Base-by-base conservation (phyloP, 2,888 invertebrate species). In the Pteria penguin region DNA sequence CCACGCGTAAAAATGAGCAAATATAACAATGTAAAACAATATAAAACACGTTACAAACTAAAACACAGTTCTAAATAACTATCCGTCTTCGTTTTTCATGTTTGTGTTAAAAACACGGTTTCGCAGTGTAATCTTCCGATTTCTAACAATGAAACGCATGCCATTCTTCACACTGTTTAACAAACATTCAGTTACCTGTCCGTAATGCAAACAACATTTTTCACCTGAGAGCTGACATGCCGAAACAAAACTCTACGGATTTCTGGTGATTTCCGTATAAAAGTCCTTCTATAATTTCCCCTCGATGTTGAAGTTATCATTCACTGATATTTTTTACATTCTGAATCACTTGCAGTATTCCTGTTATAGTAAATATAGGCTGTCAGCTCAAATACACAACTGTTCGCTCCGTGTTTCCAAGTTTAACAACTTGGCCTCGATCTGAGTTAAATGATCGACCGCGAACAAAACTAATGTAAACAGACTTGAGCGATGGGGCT, bases 131-230 rank as follows among this genome's bases (percentile, higher is more conserved):
- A 45, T 45, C 45, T 45, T 18, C 8, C 45, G 11, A 45, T 45
- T 45, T 14, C 45, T 14, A 45, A 45, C 18, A 45, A 45, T 45
- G 18, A 18, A 45, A 8, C 45, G 18, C 45, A 45, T 45, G 45
- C 45, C 45, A 45, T 45, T 45, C 45, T 45, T 45, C 45, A 45
- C 45, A 45, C 11, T 45, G 8, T 45, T 45, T 18, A 8, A 8
- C 45, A 45, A 8, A 45, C 45, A 45, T 8, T 45, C 45, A 45
- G 45, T 45, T 65, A 65, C 65, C 62, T 62, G 62, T 62, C 62
- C 58, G 14, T 36, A 65, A 26, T 36, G 65, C 36, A 65, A 36
- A 65, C 26, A 36, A 32, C 65, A 5, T 61, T 61, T 45, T 45
- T 36, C 65, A 65, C 65, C 65, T 65, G 65, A 36, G 45, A 8